Base-by-base conservation (phyloP, 2,888 invertebrate species). In the Magallana nippona region DNA sequence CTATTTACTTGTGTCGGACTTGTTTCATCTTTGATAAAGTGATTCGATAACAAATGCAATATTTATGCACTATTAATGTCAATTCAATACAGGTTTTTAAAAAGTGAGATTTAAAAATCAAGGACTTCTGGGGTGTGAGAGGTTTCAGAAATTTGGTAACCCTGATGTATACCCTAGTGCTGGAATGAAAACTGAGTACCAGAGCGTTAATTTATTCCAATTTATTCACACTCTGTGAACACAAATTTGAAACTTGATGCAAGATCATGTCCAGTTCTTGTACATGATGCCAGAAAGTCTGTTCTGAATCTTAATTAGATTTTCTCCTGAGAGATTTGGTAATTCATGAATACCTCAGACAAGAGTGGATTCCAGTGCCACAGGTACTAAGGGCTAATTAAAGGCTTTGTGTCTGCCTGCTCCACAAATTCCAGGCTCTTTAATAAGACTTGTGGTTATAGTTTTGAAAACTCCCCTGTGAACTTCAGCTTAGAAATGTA, bases 291-390 rank as follows among this genome's bases (percentile, higher is more conserved):
- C 63, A 71, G 63, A 71, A 71, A 13, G 63, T 71, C 63, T 71
- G 63, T 71, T 19, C 63, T 71, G 63, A 71, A 71, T 71, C 63
- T 71, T 71, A 71, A 71, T 71, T 71, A 71, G 63, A 71, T 71
- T 71, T 71, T 71, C 63, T 71, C 63, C 63, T 71, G 15, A 71
- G 63, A 71, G 63, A 71, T 71, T 71, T 71, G 63, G 63, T 71
- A 71, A 71, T 71, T 71, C 22, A 22, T 71, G 63, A 71, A 71
- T 71, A 71, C 27, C 63, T 71, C 63, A 71, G 63, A 71, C 63
- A 2, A 71, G 19, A 27, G 63, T 71, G 27, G 63, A 71, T 71
- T 71, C 63, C 63, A 71, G 13, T 27, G 15, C 63, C 10, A 22
- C 22, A 22, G 63, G 63, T 71, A 71, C 27, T 71, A 15, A 27